A percentile compares a stretch with the other conserved stretches of the same genome.
Evolutionary conservation across 2,888 invertebrate species (phyloP).

Genomic region (Phengaris alcon): DNA sequence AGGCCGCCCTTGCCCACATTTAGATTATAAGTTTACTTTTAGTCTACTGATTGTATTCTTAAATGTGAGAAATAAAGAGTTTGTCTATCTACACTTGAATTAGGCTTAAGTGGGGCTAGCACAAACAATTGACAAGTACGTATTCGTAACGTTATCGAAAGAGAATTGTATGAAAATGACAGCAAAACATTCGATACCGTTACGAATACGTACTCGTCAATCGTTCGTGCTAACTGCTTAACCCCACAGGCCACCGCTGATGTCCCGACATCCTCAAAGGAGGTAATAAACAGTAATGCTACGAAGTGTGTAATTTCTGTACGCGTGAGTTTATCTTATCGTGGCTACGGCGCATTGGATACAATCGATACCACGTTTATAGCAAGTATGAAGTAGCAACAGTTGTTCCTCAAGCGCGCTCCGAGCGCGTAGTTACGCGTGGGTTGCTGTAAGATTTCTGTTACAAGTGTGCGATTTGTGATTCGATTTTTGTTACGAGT

Average conservation of each 20-base stretch:
- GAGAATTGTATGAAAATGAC: too few relatives aligned
- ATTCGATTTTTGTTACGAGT: neutral
- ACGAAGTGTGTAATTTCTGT: neutral
- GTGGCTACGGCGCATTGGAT: neutral
- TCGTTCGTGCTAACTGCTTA: too few relatives aligned
- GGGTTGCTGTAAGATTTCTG: neutral
- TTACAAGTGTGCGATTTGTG: neutral
- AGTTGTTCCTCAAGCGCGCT: neutral
- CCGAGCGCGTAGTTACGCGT: constrained; percentile 4
- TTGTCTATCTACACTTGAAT: too few relatives aligned
- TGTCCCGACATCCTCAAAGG: neutral
- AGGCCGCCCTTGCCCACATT: too few relatives aligned
- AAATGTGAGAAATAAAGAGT: too few relatives aligned
- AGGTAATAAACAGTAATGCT: neutral
- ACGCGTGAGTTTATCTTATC: constrained; percentile 4
- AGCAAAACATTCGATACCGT: too few relatives aligned
- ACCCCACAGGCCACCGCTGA: neutral
- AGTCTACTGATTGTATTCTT: too few relatives aligned
- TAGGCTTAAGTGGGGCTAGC: too few relatives aligned
- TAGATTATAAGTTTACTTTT: too few relatives aligned
- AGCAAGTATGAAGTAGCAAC: neutral
- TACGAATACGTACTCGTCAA: too few relatives aligned
- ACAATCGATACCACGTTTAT: neutral
- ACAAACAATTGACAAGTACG: too few relatives aligned
- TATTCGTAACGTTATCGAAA: too few relatives aligned